phyloP scores from a whole-genome alignment of 1,140 invertebrate genomes.

The Drosophila nigrodunni region DNA sequence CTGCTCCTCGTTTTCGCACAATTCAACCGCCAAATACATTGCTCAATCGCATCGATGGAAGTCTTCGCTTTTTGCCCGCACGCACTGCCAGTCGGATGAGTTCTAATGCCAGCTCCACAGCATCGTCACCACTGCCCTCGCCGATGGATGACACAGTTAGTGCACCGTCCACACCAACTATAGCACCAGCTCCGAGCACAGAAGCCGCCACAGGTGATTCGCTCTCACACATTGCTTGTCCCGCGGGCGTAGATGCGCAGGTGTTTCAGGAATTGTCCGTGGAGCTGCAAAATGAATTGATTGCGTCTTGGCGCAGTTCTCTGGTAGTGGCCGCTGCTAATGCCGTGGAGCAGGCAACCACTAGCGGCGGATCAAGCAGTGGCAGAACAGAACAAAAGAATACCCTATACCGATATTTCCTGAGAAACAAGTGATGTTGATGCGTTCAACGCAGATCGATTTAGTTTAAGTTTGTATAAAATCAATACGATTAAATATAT shows the following conservation, averaged over 20 bases:
- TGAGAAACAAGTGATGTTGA: slow-evolving; percentile 86
- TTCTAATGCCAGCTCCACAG: slow-evolving; percentile 83
- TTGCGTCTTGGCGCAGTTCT: slow-evolving; percentile 87
- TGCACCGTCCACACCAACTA: slow-evolving; percentile 84
- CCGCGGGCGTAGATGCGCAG: slow-evolving; percentile 87
- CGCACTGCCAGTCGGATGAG: slow-evolving; percentile 70
- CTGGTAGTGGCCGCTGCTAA: slow-evolving; percentile 63
- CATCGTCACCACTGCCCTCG: slow-evolving; percentile 84
- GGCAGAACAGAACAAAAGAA: slow-evolving; percentile 84
- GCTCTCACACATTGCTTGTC: slow-evolving; percentile 81
- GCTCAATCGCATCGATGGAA: slow-evolving; percentile 67
- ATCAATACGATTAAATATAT: slow-evolving; percentile 40
- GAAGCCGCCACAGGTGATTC: slow-evolving; percentile 25
- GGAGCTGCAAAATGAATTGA: slow-evolving; percentile 87
- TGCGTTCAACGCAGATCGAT: slow-evolving; percentile 28
- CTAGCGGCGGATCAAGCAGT: slow-evolving; percentile 19
- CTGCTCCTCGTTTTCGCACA: slow-evolving; percentile 64
- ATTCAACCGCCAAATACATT: slow-evolving; percentile 75
- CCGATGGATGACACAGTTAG: slow-evolving; percentile 83
- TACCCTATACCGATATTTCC: slow-evolving; percentile 87
- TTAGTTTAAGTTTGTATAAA: slow-evolving; percentile 26
- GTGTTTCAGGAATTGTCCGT: slow-evolving; percentile 87
- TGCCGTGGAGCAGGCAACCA: slow-evolving; percentile 58
- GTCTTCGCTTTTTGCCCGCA: slow-evolving; percentile 61
- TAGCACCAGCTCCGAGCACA: slow-evolving; percentile 67